A percentile compares a stretch with the other conserved stretches of the same genome.
Evolutionary conservation across 2,113 vertebrate species (phyloP).

Genomic region (Chaetodon trifascialis): DNA sequence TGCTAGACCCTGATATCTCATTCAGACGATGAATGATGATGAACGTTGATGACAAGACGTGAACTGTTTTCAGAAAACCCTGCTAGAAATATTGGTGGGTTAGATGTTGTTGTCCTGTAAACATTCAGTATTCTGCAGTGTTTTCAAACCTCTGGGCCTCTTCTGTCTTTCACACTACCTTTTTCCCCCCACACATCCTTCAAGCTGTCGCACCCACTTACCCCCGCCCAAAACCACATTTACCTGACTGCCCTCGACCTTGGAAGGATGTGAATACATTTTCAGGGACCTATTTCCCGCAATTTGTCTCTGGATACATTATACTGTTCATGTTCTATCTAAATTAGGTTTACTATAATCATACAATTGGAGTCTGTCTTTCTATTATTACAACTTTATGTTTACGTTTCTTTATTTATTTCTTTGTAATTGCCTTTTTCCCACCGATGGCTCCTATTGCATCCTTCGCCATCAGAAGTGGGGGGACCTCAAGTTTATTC

Average conservation of each 20-base stretch:
- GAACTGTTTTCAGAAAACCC: too few relatives aligned
- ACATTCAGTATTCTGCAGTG: background rate
- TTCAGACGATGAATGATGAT: background rate
- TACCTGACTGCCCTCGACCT: rapidly evolving
- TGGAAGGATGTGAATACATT: background rate
- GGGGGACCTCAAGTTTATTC: background rate
- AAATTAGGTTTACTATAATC: conserved; percentile 17
- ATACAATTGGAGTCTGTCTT: background rate
- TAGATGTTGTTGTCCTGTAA: background rate
- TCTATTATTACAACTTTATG: conserved; percentile 1
- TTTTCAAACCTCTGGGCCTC: background rate
- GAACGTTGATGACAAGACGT: background rate
- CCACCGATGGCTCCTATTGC: background rate
- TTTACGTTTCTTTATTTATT: background rate
- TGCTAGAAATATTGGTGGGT: background rate
- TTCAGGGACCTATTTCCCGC: background rate
- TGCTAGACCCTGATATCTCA: background rate
- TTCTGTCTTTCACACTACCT: background rate
- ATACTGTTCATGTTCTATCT: conserved; percentile 1
- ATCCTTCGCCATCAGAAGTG: background rate
- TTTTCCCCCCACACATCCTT: background rate
- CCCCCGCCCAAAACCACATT: background rate
- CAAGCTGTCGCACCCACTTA: background rate
- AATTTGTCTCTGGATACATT: background rate
- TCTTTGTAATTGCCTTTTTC: conserved; percentile 13